phyloP scores from a whole-genome alignment of 2,113 vertebrate genomes.

The Mus pahari region DNA sequence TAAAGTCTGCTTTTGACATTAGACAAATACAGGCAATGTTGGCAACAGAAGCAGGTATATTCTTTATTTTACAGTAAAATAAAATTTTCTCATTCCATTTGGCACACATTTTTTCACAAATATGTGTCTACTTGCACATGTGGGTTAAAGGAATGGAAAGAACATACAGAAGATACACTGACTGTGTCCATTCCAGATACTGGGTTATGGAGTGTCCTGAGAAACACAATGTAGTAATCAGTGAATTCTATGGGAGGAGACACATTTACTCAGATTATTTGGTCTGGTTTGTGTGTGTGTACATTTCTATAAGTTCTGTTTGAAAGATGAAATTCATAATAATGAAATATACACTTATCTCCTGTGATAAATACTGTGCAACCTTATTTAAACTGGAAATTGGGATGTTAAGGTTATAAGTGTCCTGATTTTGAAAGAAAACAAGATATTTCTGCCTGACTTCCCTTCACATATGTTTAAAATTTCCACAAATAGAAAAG shows the following conservation, averaged over 20 bases:
- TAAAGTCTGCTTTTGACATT: neutral
- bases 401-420: neutral
- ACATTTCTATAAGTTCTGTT: neutral
- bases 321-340: constrained; percentile 38
- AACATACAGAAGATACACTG: rapidly evolving
- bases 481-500: neutral
- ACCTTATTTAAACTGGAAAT: neutral
- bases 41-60: neutral
- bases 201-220: neutral
- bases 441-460: neutral
- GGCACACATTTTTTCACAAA: neutral
- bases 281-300: neutral
- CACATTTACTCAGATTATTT: neutral
- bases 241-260: neutral
- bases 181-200: too few relatives aligned
- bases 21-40: neutral
- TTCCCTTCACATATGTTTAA: neutral
- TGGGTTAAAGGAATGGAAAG: neutral
- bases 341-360: neutral
- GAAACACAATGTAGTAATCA: neutral
- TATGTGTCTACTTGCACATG: rapidly evolving
- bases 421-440: constrained; percentile 22
- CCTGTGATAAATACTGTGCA: neutral
- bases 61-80: neutral
- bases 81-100: neutral